Evolutionary conservation across 37 sponge, comb jelly and placozoan species (phyloP), one percentile per base, ranked within the genome.

Genomic region (Spongilla lacustris): DNA sequence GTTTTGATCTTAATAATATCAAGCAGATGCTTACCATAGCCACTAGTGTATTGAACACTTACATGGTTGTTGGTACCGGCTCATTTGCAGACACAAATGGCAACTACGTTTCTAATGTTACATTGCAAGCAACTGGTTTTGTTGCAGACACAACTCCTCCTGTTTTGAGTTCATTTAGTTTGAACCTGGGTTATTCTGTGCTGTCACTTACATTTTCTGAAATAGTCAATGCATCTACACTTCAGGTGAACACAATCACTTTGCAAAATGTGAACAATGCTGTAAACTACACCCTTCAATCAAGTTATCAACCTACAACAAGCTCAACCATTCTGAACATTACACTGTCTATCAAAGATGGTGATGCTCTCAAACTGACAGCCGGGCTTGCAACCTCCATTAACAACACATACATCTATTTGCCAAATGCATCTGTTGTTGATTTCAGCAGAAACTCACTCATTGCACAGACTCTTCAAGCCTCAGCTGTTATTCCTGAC

Each of bases 171-270:
- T 25, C 32, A 8, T 97, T 88, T 37, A 75, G 71, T 13, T 78
- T 97, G 26, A 91, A 97, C 71, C 74, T 92, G 25, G 80, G 92
- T 80, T 73, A 79, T 66, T 83, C 91, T 35, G 38, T 79, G 23
- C 80, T 97, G 36, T 66, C 83, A 30, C 66, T 97, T 26, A 96
- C 92, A 19, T 96, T 96, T 76, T 85, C 89, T 36, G 97, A 96
- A 79, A 80, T 90, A 22, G 92, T 96, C 8, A 67, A 82, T 36
- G 88, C 89, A 33, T 35, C 50, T 26, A 38, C 88, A 27, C 74
- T 94, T 5, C 49, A 85, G 41, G 85, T 79, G 11, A n/a, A 13
- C 26, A 48, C 23, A 29, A 81, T 78, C 72, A 91, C 80, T 17
- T 81, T 86, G 31, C 36, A 37, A 10, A 68, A 41, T 27, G 82